Percentiles rank a stretch among this genome's conserved stretches.
phyloP scores from a whole-genome alignment of 2,888 invertebrate genomes.

The Lissonota sp. region DNA sequence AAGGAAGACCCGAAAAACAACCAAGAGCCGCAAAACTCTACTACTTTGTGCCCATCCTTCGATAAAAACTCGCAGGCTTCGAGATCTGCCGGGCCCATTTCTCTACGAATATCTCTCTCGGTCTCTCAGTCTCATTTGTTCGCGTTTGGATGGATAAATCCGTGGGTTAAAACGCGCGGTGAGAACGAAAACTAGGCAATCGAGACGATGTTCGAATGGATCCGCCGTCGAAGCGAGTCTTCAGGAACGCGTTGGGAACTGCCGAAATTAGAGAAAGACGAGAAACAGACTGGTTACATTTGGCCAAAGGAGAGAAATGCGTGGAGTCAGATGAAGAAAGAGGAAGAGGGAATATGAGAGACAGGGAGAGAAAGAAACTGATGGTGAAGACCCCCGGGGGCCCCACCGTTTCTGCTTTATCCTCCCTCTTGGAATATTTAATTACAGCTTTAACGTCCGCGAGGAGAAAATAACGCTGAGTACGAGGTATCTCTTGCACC shows the following conservation, averaged over 20 bases:
- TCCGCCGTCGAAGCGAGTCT: conserved; percentile 58
- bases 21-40: conserved; percentile 52
- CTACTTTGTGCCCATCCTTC: conserved; percentile 66
- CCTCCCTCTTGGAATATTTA: conserved; percentile 77
- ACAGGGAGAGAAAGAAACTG: conserved; percentile 7
- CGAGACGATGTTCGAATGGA: conserved; percentile 43
- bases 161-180: conserved; percentile 31
- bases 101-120: conserved; percentile 51
- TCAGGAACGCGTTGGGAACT: conserved; percentile 60
- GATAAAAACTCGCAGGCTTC: conserved; percentile 23
- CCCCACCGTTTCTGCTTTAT: conserved; percentile 52
- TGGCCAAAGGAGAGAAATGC: conserved; percentile 12
- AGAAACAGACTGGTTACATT: conserved; percentile 34
- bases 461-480: conserved; percentile 78
- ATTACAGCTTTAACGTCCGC: conserved; percentile 78
- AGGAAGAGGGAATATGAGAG: conserved; percentile 2
- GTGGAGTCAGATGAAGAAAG: neutral
- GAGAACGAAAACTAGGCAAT: conserved; percentile 24
- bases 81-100: conserved; percentile 7
- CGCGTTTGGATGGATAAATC: conserved; percentile 43
- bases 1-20: conserved; percentile 30
- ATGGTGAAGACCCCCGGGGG: conserved; percentile 53
- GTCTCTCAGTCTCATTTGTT: conserved; percentile 13
- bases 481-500: conserved; percentile 62
- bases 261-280: conserved; percentile 37